phyloP scores from a whole-genome alignment of 2,888 invertebrate genomes.

The Metellina segmentata region DNA sequence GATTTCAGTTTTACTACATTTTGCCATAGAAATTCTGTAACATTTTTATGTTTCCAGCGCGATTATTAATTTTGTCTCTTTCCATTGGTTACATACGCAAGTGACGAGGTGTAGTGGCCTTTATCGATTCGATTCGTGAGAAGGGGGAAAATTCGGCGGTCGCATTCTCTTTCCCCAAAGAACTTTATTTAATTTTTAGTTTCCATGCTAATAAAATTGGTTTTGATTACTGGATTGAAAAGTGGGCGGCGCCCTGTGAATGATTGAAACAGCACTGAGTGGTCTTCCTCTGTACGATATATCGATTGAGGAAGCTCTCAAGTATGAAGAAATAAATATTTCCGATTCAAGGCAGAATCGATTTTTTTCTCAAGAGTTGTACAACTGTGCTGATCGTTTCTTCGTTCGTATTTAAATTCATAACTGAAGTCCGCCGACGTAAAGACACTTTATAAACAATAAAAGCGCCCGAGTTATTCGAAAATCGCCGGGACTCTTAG shows the following conservation, averaged over 20 bases:
- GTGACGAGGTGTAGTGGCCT: conserved; percentile 4
- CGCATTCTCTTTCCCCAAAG: background rate
- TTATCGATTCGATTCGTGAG: conserved; percentile 34
- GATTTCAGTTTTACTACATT: background rate
- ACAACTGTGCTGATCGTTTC: conserved; percentile 25
- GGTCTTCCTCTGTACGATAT: background rate
- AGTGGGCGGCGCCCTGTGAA: background rate
- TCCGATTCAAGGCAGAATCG: conserved; percentile 34
- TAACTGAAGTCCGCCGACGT: background rate
- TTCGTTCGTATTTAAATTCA: conserved; percentile 27
- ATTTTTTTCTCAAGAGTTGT: conserved; percentile 8
- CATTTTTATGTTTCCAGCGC: conserved; percentile 11
- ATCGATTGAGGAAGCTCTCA: conserved; percentile 33
- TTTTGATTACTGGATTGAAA: conserved; percentile 36
- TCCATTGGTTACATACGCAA: conserved; percentile 13
- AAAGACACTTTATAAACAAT: conserved; percentile 28
- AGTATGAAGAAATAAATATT: conserved; percentile 38
- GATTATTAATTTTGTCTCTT: conserved; percentile 27
- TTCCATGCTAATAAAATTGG: conserved; percentile 35
- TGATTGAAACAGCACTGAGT: too few species aligned
- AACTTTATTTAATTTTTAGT: conserved; percentile 15
- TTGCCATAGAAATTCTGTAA: conserved; percentile 12
- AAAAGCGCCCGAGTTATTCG: background rate
- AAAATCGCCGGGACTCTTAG: conserved; percentile 1
- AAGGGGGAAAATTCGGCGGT: background rate